Conservation (phyloP, 2,888 invertebrate genomes). For the Mactromeris polynyma region DNA sequence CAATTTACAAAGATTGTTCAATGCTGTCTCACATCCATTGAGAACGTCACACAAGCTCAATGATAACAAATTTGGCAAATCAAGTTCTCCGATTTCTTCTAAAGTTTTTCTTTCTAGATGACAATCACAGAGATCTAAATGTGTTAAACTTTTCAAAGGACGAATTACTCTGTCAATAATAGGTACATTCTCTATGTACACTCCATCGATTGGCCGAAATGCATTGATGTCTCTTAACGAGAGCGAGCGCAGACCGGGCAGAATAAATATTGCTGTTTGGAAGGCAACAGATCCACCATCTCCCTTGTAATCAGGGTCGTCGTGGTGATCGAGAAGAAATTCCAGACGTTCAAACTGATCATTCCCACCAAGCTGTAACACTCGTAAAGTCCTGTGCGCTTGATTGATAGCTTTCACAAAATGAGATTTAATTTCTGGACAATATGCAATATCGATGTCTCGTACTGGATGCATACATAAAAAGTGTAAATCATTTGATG, state of each 20-base stretch:
- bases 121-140: constrained; percentile 92
- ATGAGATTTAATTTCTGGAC: constrained; percentile 89
- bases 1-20: constrained; percentile 88
- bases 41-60: constrained; percentile 94
- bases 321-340: constrained; percentile 47
- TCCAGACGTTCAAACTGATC: constrained; percentile 60
- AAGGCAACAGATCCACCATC: not conserved
- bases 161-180: constrained; percentile 88
- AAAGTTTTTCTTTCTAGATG: constrained; percentile 87
- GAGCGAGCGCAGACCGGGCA: constrained; percentile 68
- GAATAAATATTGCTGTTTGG: constrained; percentile 58
- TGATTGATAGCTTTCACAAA: constrained; percentile 64
- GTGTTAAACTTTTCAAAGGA: constrained; percentile 90
- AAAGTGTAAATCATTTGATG: constrained; percentile 91
- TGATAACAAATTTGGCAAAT: constrained; percentile 91
- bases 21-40: constrained; percentile 88
- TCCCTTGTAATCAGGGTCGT: constrained; percentile 24
- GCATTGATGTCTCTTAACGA: constrained; percentile 70
- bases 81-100: constrained; percentile 89
- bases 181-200: constrained; percentile 52
- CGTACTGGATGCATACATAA: constrained; percentile 92
- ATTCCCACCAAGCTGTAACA: constrained; percentile 90
- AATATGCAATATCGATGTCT: constrained; percentile 93
- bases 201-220: constrained; percentile 60
- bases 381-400: constrained; percentile 90